phyloP scores from a whole-genome alignment of 2,888 invertebrate species.

The Steinernema scapterisci region DNA sequence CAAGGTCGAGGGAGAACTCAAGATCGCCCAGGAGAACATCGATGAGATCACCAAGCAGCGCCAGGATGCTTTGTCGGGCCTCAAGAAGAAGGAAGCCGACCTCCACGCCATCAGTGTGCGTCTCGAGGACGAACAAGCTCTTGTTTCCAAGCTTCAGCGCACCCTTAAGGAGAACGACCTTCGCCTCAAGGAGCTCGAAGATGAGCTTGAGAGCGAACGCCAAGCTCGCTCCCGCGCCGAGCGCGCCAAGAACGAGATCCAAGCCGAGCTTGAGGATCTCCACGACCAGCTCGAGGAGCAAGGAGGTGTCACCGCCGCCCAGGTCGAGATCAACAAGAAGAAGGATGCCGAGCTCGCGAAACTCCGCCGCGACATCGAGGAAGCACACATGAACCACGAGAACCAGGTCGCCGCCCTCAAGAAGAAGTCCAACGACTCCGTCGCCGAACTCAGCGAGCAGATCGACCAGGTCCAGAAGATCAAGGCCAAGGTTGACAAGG shows the following conservation, averaged over 20 bases:
- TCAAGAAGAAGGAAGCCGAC: slow-evolving; percentile 97
- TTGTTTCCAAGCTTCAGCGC: slow-evolving; percentile 94
- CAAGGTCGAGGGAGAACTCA: slow-evolving; percentile 69
- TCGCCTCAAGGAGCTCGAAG: slow-evolving; percentile 95
- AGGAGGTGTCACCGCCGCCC: slow-evolving; percentile 97
- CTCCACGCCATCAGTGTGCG: slow-evolving; percentile 92
- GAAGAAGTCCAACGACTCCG: slow-evolving; percentile 99
- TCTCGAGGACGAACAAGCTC: slow-evolving; percentile 96
- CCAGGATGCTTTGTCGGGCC: slow-evolving; percentile 84
- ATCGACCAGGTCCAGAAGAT: slow-evolving; percentile 99
- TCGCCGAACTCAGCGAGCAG: slow-evolving; percentile 99
- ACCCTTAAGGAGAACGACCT: slow-evolving; percentile 98
- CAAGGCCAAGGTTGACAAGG: slow-evolving; percentile 90
- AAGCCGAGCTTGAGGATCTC: slow-evolving; percentile 94
- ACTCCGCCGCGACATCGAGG: slow-evolving; percentile 96
- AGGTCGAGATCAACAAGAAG: slow-evolving; percentile 94
- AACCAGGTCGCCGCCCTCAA: slow-evolving; percentile 91
- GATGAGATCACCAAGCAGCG: slow-evolving; percentile 95
- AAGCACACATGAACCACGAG: slow-evolving; percentile 98
- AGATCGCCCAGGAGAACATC: slow-evolving; percentile 95
- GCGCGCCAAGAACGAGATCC: slow-evolving; percentile 95
- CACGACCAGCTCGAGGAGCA: slow-evolving; percentile 92
- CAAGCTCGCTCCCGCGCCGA: slow-evolving; percentile 75
- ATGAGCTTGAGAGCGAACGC: slow-evolving; percentile 94
- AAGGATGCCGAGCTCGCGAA: slow-evolving; percentile 98